Percentiles rank a stretch among this genome's conserved stretches.
These are phyloP conservation scores for Steinernema scapterisci DNA, from an alignment of 2,888 invertebrate species.

Conservation along the genomic window DNA sequence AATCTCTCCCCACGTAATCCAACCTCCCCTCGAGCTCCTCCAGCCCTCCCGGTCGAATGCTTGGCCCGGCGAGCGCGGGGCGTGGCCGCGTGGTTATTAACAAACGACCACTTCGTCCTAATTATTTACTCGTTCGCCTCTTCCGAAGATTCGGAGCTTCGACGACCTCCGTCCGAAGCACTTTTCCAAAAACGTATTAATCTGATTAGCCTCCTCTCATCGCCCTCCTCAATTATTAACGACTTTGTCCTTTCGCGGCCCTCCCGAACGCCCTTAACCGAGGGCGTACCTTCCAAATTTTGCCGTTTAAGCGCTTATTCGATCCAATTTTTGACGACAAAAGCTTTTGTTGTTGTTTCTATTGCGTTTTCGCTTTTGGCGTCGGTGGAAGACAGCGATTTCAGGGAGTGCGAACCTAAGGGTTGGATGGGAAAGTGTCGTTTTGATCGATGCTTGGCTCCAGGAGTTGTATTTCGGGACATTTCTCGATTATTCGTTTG, in stretches of 20 bases:
- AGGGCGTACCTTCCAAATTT: too few species aligned
- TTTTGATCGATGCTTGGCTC: too few species aligned
- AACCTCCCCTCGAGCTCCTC: not conserved
- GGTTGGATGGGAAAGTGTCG: too few species aligned
- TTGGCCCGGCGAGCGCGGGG: not conserved
- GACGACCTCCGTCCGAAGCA: not conserved
- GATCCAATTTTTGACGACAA: not conserved
- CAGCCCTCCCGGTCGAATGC: not conserved
- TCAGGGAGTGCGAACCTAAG: too few species aligned
- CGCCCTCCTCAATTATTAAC: not conserved
- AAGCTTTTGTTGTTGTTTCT: constrained; percentile 1
- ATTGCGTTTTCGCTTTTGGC: too few species aligned
- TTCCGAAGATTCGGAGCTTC: too few species aligned
- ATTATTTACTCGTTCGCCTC: constrained; percentile 14
- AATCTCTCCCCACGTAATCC: not conserved
- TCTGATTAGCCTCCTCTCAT: not conserved
- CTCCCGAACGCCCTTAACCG: too few species aligned
- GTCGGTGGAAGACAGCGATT: too few species aligned
- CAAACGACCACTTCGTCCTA: constrained; percentile 20
- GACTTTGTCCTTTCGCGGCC: not conserved
- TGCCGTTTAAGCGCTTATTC: not conserved
- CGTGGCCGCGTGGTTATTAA: constrained; percentile 2
- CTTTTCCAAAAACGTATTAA: constrained; percentile 5
- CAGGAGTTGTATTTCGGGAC: too few species aligned
- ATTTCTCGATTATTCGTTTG: too few species aligned